Percentiles rank a stretch among this genome's conserved stretches.
Conservation (phyloP, 2,888 invertebrate species). For the Scaeva pyrastri region DNA sequence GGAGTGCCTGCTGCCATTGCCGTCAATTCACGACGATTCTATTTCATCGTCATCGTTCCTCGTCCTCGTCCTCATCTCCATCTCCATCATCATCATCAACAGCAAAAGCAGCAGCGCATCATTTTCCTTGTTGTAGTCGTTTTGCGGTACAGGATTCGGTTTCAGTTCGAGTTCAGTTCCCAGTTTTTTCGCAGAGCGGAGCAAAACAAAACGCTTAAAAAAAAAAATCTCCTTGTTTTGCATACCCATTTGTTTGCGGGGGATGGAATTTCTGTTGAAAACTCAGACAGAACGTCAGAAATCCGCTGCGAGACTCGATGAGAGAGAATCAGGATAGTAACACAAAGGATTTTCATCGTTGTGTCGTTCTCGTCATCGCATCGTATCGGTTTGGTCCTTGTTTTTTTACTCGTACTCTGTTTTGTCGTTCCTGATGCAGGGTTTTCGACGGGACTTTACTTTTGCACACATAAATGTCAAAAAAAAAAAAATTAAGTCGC, state of each 20-base stretch:
- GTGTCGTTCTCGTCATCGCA: constrained; percentile 6
- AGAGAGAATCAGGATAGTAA: constrained; percentile 20
- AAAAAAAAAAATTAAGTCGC: too few species aligned
- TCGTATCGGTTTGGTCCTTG: constrained; percentile 40
- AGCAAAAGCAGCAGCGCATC: constrained; percentile 8
- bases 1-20: constrained; percentile 46
- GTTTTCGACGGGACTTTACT: constrained; percentile 8
- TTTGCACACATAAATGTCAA: constrained; percentile 65
- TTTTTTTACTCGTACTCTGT: not conserved
- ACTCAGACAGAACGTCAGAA: not conserved
- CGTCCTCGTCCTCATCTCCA: constrained; percentile 21
- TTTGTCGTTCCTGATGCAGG: constrained; percentile 1
- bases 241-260: constrained; percentile 34
- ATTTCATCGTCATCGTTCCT: constrained; percentile 39
- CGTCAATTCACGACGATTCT: constrained; percentile 63
- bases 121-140: constrained; percentile 28
- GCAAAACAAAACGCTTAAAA: not conserved
- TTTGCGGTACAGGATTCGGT: constrained; percentile 62
- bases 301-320: not conserved
- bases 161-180: constrained; percentile 14
- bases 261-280: constrained; percentile 22
- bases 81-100: constrained; percentile 3
- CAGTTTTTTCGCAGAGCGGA: constrained; percentile 15
- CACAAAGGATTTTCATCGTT: constrained; percentile 59
- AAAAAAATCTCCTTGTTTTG: constrained; percentile 41